These are phyloP conservation scores for Numenius arquata DNA, from an alignment of 2,113 vertebrate species.

Conservation along the genomic window DNA sequence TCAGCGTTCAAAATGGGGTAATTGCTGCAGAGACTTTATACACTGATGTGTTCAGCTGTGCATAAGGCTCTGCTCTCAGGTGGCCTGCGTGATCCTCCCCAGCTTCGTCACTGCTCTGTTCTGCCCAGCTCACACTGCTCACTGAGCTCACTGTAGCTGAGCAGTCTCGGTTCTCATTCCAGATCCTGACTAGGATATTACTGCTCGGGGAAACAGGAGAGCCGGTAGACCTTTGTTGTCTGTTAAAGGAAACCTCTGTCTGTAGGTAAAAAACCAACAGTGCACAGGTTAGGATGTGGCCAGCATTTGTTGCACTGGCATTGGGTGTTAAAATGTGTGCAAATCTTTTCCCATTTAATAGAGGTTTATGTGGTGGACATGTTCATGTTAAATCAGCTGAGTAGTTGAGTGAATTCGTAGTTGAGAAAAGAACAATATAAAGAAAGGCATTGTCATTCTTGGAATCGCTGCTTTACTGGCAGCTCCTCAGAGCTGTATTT, in stretches of 20 bases:
- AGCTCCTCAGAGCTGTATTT: background rate
- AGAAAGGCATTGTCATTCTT: background rate
- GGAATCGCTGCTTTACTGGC: background rate
- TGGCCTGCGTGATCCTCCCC: background rate
- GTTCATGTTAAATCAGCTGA: background rate
- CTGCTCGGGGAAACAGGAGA: fast-evolving
- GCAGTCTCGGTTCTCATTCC: fast-evolving
- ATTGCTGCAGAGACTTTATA: background rate
- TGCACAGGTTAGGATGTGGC: background rate
- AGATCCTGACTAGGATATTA: background rate
- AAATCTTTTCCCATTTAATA: background rate
- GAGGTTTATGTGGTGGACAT: background rate
- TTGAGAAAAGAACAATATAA: background rate
- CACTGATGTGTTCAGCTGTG: fast-evolving
- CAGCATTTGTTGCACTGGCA: background rate
- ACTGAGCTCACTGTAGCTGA: background rate
- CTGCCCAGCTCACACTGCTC: background rate
- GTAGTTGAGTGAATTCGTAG: background rate
- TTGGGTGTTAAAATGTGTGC: background rate
- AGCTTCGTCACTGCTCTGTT: background rate
- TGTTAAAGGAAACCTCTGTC: background rate
- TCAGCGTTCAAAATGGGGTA: background rate
- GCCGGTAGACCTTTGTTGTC: background rate
- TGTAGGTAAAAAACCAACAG: background rate
- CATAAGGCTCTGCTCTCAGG: background rate